Base-by-base conservation (phyloP, 2,113 vertebrate species). In the Glaucomys volans region DNA sequence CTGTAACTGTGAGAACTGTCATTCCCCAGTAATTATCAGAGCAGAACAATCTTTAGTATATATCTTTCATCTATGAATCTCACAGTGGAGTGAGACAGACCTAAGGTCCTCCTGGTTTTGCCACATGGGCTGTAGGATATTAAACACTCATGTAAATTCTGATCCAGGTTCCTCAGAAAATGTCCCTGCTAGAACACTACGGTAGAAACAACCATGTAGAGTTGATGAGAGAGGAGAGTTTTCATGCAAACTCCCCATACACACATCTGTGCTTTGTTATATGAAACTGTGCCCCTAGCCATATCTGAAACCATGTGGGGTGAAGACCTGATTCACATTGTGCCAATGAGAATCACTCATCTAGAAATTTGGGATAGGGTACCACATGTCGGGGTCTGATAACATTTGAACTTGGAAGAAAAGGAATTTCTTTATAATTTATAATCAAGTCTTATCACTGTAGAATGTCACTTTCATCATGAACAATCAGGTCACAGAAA, bases 401-500 rank as follows among this genome's bases (percentile, higher is more conserved):
- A 59, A 54, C 32, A 64, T 57, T 59, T 42, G 18, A 40, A 79
- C 14, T 74, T 93, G 52, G 40, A 93, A 91, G 20, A 79, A 92
- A 91, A 95, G 62, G 35, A 94, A 74, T n/a, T n/a, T n/a, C n/a
- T n/a, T n/a, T n/a, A n/a, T n/a, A n/a, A 76, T 66, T 50, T 77
- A 44, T 79, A 93, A 80, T 18, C n/a, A 57, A 80, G 2, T 47
- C n/a, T 85, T 85, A 8, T 47, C 50, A 72, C 7, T 42, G 20
- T 14, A 54, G 17, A 17, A 3, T 32, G 42, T 76, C 88, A 92
- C 4, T 85, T 84, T 74, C 44, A 74, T 52, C 2, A 8, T 35
- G 10, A 24, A 35, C 3, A 26, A 69, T 62, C 37, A 91, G 79
- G 47, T 80, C 17, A 37, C 16, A 67, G 14, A 74, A 1, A 95